Conservation (phyloP, 1,140 invertebrate genomes). For the Micrasema longulum region DNA sequence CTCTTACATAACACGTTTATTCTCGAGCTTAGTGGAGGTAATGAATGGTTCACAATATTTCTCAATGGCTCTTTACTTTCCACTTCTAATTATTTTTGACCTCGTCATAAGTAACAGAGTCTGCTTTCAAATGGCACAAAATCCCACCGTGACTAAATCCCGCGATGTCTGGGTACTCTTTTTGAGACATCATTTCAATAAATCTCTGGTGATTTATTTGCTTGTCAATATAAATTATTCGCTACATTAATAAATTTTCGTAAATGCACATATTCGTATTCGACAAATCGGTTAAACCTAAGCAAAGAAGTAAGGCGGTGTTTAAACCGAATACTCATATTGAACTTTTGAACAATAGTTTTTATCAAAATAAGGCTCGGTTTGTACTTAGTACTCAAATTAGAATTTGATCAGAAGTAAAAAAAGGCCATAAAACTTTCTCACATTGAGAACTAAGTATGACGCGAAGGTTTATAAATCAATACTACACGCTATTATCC, state of each 20-base stretch:
- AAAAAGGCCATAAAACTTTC: no score
- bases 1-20: constrained; percentile 20
- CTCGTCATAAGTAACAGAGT: constrained; percentile 25
- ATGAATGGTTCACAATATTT: constrained; percentile 27
- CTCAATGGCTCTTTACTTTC: constrained; percentile 33
- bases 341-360: no score
- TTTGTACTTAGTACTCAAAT: no score
- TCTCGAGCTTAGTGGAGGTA: constrained; percentile 2
- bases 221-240: constrained; percentile 6
- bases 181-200: background rate
- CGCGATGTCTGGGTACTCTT: background rate
- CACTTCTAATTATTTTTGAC: constrained; percentile 29
- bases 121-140: constrained; percentile 25
- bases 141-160: constrained; percentile 1
- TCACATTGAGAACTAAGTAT: no score
- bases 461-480: no score
- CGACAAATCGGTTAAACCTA: no score
- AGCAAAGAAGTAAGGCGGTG: no score
- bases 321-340: no score
- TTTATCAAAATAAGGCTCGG: no score
- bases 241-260: background rate
- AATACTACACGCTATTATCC: no score
- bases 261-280: background rate
- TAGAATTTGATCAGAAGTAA: no score
- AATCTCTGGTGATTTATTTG: background rate